Evolutionary conservation across 37 sponge, comb jelly and placozoan genomes (phyloP), one percentile per base, ranked within the genome.

Genomic region (Cliona cf. orientalis): DNA sequence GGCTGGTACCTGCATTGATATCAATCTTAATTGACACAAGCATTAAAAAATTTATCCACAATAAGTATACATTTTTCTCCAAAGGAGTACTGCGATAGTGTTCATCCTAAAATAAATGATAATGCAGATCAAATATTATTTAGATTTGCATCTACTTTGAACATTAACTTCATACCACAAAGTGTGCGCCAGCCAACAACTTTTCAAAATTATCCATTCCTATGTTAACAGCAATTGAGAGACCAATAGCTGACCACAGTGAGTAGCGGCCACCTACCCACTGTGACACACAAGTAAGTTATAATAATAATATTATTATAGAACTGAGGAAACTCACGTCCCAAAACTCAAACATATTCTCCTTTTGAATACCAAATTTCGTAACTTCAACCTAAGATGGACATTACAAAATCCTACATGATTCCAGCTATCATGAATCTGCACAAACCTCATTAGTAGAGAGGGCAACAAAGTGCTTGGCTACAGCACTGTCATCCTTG

Each of bases 201-300:
- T 70, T 68, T 75, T 91, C 91, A 85, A 99, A 99, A 80, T 99
- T 99, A 74, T 99, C 97, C 89, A 92, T 92, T 29, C 97, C 95
- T 46, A 77, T 66, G 42, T 56, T 58, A 55, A 92, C 42, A 46
- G 96, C 91, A 85, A 99, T 99, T 41, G 93, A 90, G 37, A 99
- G 89, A 40, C 99, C 99, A 85, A 99, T 99, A 66, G 97, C 87
- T 49, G 95, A 94, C 99, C 99, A 99, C 53, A 99, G 84, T 32
- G 97, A 96, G 70, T 99, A 99, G 49, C 99, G 92, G 35, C 99
- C 99, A 55, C 99, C 99, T 11, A 99, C 99, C 99, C 99, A 99
- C 92, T 95, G 63, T n/a, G 55, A 49, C 17, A 17, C 55, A 49
- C 11, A 42, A 37, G 19, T 5, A 43, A 26, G 25, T 3, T 35